Conservation (phyloP, 1,140 invertebrate genomes). For the Drosophila oshimai region DNA sequence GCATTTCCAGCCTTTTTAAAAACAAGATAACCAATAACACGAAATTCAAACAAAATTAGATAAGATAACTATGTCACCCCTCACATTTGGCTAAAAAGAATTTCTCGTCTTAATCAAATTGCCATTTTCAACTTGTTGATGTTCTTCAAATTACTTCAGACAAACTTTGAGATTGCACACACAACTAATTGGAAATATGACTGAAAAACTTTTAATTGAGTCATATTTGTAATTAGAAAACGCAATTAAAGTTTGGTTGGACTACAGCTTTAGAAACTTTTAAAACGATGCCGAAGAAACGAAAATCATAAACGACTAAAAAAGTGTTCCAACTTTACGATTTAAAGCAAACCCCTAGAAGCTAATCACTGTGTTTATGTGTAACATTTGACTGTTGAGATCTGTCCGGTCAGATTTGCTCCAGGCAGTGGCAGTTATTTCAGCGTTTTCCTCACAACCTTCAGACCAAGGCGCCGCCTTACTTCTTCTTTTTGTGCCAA, state of each 20-base stretch:
- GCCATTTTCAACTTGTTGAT: background rate
- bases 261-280: constrained; percentile 31
- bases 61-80: background rate
- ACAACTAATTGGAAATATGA: constrained; percentile 34
- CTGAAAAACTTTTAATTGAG: constrained; percentile 61
- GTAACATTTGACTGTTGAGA: constrained; percentile 20
- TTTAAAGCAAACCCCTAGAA: background rate
- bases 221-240: constrained; percentile 61
- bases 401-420: constrained; percentile 33
- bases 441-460: constrained; percentile 25
- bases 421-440: constrained; percentile 32
- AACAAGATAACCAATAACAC: background rate
- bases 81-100: background rate
- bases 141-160: background rate
- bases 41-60: background rate
- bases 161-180: constrained; percentile 11
- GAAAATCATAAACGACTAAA: background rate
- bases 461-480: constrained; percentile 44
- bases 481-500: constrained; percentile 53
- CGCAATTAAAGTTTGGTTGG: constrained; percentile 56
- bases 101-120: background rate
- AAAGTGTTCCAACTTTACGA: constrained; percentile 13
- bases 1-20: no score
- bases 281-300: background rate
- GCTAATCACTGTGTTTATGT: constrained; percentile 57